Evolutionary conservation across 2,113 vertebrate species (phyloP).

Genomic region (Actenoides hombroni): DNA sequence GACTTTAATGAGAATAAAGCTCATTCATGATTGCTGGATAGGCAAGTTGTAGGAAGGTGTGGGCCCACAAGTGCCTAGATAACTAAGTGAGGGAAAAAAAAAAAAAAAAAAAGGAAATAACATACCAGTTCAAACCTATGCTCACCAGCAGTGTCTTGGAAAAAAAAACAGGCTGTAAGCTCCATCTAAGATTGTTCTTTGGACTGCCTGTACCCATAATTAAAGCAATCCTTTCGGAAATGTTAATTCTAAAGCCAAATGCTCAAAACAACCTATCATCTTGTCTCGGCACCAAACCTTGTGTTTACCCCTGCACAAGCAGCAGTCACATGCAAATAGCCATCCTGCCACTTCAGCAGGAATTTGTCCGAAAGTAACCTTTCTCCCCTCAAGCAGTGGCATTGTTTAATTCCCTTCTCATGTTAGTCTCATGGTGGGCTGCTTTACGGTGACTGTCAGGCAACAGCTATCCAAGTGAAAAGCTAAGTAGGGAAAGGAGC

Average conservation of each 20-base stretch:
- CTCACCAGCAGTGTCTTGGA: background rate
- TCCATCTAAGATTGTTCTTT: background rate
- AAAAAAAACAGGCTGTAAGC: background rate
- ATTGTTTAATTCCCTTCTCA: background rate
- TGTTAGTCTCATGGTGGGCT: background rate
- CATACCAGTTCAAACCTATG: background rate
- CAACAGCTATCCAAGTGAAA: background rate
- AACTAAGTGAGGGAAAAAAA: background rate
- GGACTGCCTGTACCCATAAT: background rate
- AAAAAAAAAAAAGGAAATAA: background rate
- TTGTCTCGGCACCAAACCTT: background rate
- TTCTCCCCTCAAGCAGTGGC: background rate
- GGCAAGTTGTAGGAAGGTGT: background rate
- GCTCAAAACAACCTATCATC: background rate
- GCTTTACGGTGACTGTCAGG: background rate
- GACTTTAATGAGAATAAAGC: background rate
- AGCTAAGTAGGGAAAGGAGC: background rate
- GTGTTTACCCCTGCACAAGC: background rate
- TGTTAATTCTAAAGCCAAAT: background rate
- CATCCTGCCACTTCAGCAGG: background rate
- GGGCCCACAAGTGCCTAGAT: background rate
- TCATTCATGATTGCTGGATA: background rate
- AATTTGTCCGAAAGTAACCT: conserved; percentile 27
- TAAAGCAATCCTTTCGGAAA: background rate
- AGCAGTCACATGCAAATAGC: background rate